A percentile compares a stretch with the other conserved stretches of the same genome.
phyloP scores from a whole-genome alignment of 2,797 vertebrate species.

The Xenops minutus region DNA sequence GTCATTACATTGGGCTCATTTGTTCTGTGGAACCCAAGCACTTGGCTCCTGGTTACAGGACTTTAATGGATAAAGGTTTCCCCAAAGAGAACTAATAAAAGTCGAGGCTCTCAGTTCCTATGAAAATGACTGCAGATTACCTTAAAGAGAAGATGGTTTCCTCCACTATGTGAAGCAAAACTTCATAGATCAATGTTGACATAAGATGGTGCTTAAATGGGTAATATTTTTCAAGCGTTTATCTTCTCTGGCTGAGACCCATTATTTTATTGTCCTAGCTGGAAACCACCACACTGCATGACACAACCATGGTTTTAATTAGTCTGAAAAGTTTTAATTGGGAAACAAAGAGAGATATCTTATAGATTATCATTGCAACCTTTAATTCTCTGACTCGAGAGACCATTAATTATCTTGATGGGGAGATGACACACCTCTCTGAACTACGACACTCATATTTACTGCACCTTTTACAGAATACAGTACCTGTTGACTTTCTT shows the following conservation, averaged over 20 bases:
- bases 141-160: slow-evolving; percentile 25
- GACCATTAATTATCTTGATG: slow-evolving; percentile 59
- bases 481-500: slow-evolving; percentile 67
- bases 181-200: slow-evolving; percentile 9
- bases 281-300: slow-evolving; percentile 47
- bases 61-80: slow-evolving; percentile 13
- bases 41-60: slow-evolving; percentile 2
- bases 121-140: background rate
- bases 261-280: slow-evolving; percentile 7
- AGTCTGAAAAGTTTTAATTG: slow-evolving; percentile 63
- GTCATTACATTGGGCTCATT: slow-evolving; percentile 56
- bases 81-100: background rate
- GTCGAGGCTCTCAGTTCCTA: background rate
- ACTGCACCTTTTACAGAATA: slow-evolving; percentile 32
- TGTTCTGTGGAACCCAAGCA: slow-evolving; percentile 12
- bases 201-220: slow-evolving; percentile 30
- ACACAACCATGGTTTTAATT: slow-evolving; percentile 64
- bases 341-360: slow-evolving; percentile 57
- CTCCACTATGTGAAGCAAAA: background rate
- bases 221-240: slow-evolving; percentile 16
- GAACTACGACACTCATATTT: slow-evolving; percentile 45
- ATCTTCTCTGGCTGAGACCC: slow-evolving; percentile 51
- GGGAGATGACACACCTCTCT: slow-evolving; percentile 53
- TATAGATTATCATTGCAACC: slow-evolving; percentile 57
- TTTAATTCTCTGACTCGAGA: slow-evolving; percentile 60